Evolutionary conservation across 2,113 vertebrate genomes (phyloP).

Genomic region (Bufo bufo): DNA sequence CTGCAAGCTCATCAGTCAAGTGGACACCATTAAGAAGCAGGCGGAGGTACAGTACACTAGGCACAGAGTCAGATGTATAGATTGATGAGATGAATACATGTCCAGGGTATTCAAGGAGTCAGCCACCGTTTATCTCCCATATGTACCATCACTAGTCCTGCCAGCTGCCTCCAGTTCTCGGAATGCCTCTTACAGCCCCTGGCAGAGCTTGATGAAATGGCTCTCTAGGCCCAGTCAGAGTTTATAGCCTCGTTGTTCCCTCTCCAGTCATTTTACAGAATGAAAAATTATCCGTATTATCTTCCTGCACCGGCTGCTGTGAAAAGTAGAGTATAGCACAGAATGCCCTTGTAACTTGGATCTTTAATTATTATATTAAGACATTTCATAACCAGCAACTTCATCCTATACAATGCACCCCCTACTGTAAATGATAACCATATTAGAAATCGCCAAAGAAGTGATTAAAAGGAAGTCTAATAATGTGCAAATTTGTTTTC

Average conservation of each 20-base stretch:
- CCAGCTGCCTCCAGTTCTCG: neutral
- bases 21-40: slow-evolving; percentile 92
- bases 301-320: neutral
- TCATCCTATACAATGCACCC: neutral
- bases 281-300: neutral
- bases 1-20: slow-evolving; percentile 93
- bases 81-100: neutral
- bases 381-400: neutral
- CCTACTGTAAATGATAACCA: neutral
- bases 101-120: neutral
- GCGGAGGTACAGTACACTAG: slow-evolving; percentile 81
- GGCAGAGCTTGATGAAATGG: neutral
- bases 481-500: neutral
- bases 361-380: neutral
- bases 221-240: neutral
- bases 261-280: neutral
- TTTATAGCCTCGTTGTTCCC: neutral
- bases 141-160: neutral
- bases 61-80: neutral
- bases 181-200: neutral
- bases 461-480: neutral
- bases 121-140: neutral
- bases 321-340: neutral
- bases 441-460: neutral
- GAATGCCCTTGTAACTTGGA: neutral